A percentile compares a stretch with the other conserved stretches of the same genome.
Evolutionary conservation across 2,113 vertebrate species (phyloP).

Genomic region (Oryzias melastigma): DNA sequence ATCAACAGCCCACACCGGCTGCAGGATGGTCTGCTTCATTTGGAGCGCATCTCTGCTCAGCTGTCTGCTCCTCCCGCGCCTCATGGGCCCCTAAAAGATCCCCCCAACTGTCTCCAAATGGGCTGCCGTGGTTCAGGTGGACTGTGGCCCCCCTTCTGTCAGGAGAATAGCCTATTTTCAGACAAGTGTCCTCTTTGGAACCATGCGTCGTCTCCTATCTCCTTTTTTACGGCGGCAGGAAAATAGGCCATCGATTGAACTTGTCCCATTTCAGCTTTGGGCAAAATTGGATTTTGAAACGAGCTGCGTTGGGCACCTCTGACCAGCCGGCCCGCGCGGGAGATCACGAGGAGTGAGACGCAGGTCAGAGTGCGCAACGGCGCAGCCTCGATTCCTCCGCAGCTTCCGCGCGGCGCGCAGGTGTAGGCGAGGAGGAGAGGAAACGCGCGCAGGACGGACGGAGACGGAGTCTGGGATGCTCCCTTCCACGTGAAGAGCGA

Average conservation of each 20-base stretch:
- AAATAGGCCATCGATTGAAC: constrained; percentile 67
- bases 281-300: constrained; percentile 59
- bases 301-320: constrained; percentile 30
- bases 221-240: constrained; percentile 57
- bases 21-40: constrained; percentile 43
- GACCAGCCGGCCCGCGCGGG: constrained; percentile 17
- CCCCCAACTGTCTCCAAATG: constrained; percentile 18
- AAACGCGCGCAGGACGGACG: constrained; percentile 42
- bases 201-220: constrained; percentile 61
- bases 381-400: constrained; percentile 65
- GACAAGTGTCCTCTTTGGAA: constrained; percentile 23
- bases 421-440: constrained; percentile 54
- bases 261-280: constrained; percentile 64
- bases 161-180: constrained; percentile 41
- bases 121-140: constrained; percentile 21
- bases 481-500: constrained; percentile 19
- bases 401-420: constrained; percentile 63
- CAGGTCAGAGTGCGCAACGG: constrained; percentile 45
- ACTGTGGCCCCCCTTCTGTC: constrained; percentile 18
- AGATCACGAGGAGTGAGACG: constrained; percentile 28
- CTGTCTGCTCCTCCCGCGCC: constrained; percentile 13
- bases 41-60: constrained; percentile 21
- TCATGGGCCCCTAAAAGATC: constrained; percentile 18
- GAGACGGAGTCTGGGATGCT: constrained; percentile 38
- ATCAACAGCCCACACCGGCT: constrained; percentile 42